Evolutionary conservation across 2,113 vertebrate genomes (phyloP), one percentile per base, ranked within the genome.

Genomic region (Pomatostomus ruficeps): DNA sequence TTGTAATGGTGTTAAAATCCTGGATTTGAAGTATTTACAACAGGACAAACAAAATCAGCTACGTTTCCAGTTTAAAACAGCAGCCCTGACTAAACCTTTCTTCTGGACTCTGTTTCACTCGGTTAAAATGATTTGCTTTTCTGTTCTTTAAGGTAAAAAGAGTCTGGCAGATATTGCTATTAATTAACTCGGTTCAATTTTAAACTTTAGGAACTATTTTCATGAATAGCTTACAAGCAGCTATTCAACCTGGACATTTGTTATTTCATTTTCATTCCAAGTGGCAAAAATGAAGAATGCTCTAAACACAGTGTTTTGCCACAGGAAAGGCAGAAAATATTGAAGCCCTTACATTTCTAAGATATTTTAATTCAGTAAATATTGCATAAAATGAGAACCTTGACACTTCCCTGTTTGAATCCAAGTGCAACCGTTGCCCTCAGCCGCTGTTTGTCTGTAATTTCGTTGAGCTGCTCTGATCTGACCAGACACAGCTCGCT

Each of bases 391-490:
- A 98, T 68, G 45, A 75, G 89, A 96, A 87, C 78, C 88, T 91
- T 72, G 77, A 45, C 85, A 7, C 59, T 72, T 76, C 90, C 88
- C 62, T 89, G 91, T 68, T 85, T 57, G 58, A 92, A 80, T 62
- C 38, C 76, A 38, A 68, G 84, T 78, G 89, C 81, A 96, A 92
- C 66, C 18, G 45, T 82, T 91, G 89, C 92, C 54, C 91, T 96
- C 88, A 76, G 88, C 91, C 92, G 91, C 76, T 28, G 33, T 87
- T 97, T 94, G 88, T 86, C 86, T 81, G 91, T 81, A 65, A 97
- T 98, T 98, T 98, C 80, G 71, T 98, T 97, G 95, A 40, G 57
- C 95, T 96, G 88, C 88, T 91, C 92, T 97, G 96, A 95, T 97
- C 89, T 85, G 96, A 97, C 91, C 93, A 96, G 93, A 62, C 87